Evolutionary conservation across 2,113 vertebrate species (phyloP).

Genomic region (Collichthys lucidus): DNA sequence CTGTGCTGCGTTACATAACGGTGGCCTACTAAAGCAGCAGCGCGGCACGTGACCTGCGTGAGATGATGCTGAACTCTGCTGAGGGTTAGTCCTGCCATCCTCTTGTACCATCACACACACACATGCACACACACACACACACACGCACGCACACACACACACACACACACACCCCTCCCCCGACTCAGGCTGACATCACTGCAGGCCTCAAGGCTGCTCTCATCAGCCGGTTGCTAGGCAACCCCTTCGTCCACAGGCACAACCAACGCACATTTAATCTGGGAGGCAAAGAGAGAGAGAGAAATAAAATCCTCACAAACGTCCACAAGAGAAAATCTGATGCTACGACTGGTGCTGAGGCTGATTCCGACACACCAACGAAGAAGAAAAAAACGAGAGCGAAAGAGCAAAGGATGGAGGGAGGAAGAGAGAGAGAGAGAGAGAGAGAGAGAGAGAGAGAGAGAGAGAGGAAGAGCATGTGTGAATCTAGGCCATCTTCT

Average conservation of each 20-base stretch:
- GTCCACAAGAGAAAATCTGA: slow-evolving; percentile 45
- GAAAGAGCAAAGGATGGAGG: slow-evolving; percentile 13
- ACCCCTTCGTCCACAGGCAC: slow-evolving; percentile 80
- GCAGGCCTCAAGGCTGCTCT: slow-evolving; percentile 74
- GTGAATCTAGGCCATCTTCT: slow-evolving; percentile 71
- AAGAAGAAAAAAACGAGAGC: neutral
- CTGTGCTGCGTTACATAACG: slow-evolving; percentile 71
- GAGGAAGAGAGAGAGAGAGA: no score
- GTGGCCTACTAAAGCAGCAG: slow-evolving; percentile 68
- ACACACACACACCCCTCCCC: slow-evolving; percentile 60
- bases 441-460: neutral
- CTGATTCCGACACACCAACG: slow-evolving; percentile 3
- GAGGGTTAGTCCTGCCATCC: slow-evolving; percentile 56
- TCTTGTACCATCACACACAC: slow-evolving; percentile 23
- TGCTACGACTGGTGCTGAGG: slow-evolving; percentile 4
- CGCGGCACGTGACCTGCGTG: slow-evolving; percentile 72
- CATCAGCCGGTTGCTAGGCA: slow-evolving; percentile 82
- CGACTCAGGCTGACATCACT: slow-evolving; percentile 75
- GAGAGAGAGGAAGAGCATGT: slow-evolving; percentile 24
- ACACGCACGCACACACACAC: slow-evolving; percentile 20
- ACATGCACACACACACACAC: slow-evolving; percentile 14
- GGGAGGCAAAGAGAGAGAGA: slow-evolving; percentile 55
- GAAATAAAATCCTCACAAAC: slow-evolving; percentile 45
- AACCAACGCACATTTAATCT: slow-evolving; percentile 77
- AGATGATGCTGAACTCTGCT: slow-evolving; percentile 76